A percentile compares a stretch with the other conserved stretches of the same genome.
Conservation (phyloP, 2,797 vertebrate genomes). For the Micropoecilia bifurca region DNA sequence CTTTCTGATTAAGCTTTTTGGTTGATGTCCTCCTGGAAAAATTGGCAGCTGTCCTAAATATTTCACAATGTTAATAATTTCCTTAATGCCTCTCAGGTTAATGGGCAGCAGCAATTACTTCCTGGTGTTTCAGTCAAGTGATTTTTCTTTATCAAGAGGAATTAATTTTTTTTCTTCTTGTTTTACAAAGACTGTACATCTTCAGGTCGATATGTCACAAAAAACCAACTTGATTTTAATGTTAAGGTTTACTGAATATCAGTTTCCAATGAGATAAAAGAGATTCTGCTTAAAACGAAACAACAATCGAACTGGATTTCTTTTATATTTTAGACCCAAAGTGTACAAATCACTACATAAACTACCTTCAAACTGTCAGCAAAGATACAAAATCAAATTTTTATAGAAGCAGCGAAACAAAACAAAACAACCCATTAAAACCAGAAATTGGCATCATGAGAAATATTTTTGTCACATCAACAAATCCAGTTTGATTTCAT, state of each 20-base stretch:
- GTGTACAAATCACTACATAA: background rate
- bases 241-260: background rate
- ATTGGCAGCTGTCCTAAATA: background rate
- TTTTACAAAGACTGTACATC: too few species aligned
- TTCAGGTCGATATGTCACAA: background rate
- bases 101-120: background rate
- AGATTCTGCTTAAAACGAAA: background rate
- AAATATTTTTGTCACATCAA: constrained; percentile 9
- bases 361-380: constrained; percentile 29
- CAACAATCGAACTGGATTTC: background rate
- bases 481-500: constrained; percentile 19
- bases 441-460: background rate
- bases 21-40: background rate
- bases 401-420: background rate
- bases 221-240: background rate
- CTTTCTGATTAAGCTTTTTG: background rate
- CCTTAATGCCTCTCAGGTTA: background rate
- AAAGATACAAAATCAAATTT: constrained; percentile 10
- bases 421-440: background rate
- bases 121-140: background rate
- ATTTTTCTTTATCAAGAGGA: background rate
- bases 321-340: background rate
- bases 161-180: background rate
- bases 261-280: background rate
- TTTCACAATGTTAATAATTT: background rate